phyloP scores from a whole-genome alignment of 2,888 invertebrate genomes.

The Megalurothrips usitatus region DNA sequence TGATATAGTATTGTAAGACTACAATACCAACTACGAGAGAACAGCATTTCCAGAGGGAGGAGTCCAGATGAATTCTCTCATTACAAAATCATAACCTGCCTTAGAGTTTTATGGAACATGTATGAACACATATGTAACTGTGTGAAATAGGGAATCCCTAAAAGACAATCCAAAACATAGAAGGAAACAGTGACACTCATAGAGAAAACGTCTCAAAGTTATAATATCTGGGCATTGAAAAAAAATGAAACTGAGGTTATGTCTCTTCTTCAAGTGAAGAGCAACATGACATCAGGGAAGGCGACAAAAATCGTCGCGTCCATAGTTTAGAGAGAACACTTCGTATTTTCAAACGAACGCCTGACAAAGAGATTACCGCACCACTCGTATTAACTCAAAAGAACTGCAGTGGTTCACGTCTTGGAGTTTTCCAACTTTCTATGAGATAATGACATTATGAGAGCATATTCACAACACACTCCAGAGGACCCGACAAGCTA shows the following conservation, averaged over 20 bases:
- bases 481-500: not conserved
- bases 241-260: not conserved
- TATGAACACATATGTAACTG: not conserved
- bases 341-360: too few species aligned
- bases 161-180: not conserved
- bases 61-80: not conserved
- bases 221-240: not conserved
- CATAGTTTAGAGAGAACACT: not conserved
- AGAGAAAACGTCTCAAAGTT: not conserved
- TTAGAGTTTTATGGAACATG: not conserved
- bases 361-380: not conserved
- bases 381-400: not conserved
- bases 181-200: not conserved
- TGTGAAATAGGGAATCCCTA: not conserved
- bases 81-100: constrained; percentile 17
- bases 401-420: not conserved
- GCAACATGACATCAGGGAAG: constrained; percentile 20
- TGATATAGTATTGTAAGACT: too few species aligned
- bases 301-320: not conserved
- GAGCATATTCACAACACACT: constrained; percentile 24
- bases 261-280: not conserved
- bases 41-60: too few species aligned
- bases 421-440: constrained; percentile 5
- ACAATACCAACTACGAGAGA: too few species aligned
- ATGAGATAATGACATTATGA: constrained; percentile 27